Evolutionary conservation across 1,140 invertebrate species (phyloP).

Genomic region (Piezodorus guildinii): DNA sequence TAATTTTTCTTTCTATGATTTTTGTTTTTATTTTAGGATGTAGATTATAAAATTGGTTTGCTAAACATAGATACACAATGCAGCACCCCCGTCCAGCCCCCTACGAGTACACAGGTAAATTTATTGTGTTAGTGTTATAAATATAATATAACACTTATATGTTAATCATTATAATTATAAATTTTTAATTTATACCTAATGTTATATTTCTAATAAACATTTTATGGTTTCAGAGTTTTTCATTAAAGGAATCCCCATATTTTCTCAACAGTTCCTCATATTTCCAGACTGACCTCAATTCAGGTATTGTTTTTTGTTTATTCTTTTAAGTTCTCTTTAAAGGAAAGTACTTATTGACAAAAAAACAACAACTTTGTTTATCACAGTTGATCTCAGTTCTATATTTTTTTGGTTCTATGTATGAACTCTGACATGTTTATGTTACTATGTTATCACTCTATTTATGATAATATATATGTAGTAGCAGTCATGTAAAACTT

Average conservation of each 20-base stretch:
- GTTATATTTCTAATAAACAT: background rate
- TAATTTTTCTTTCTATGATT: background rate
- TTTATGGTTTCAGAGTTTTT: slow-evolving; percentile 3
- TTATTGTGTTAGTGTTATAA: background rate
- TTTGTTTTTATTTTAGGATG: slow-evolving; percentile 15
- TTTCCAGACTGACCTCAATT: slow-evolving; percentile 12
- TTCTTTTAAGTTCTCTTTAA: background rate
- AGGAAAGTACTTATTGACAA: too few species aligned
- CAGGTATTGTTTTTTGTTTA: background rate
- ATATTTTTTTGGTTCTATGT: too few species aligned
- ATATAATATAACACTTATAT: too few species aligned
- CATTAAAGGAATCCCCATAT: slow-evolving; percentile 16
- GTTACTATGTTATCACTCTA: too few species aligned
- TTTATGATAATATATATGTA: too few species aligned
- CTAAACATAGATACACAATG: slow-evolving; percentile 22
- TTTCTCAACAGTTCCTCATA: slow-evolving; percentile 8
- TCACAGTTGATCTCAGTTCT: too few species aligned
- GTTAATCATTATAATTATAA: too few species aligned
- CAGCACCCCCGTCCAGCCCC: slow-evolving; percentile 16
- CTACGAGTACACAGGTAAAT: slow-evolving; percentile 14
- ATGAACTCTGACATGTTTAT: too few species aligned
- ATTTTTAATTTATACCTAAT: background rate
- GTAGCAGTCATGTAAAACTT: too few species aligned
- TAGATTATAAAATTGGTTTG: slow-evolving; percentile 20
- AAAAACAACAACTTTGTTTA: too few species aligned